Percentiles rank a stretch among this genome's conserved stretches.
Evolutionary conservation across 2,797 vertebrate genomes (phyloP).

Genomic region (Echeneis naucrates): DNA sequence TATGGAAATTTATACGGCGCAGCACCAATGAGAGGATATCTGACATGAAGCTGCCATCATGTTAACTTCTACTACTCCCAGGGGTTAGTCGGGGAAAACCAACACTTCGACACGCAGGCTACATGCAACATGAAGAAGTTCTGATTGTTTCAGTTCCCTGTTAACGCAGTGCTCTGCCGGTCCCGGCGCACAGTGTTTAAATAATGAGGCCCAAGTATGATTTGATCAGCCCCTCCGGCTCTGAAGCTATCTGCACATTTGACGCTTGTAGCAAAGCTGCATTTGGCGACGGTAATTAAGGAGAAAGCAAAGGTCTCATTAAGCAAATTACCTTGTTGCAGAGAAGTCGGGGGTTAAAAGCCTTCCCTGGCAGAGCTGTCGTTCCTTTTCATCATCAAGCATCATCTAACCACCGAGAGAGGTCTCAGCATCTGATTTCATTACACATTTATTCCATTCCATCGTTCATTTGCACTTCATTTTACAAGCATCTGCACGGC

Average conservation of each 20-base stretch:
- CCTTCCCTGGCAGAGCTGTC: conserved; percentile 43
- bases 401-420: conserved; percentile 52
- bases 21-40: not conserved
- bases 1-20: not conserved
- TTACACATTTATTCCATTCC: conserved; percentile 56
- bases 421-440: conserved; percentile 51
- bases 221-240: conserved; percentile 60
- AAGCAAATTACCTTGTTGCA: conserved; percentile 69
- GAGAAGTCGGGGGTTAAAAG: conserved; percentile 63
- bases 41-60: too few relatives aligned
- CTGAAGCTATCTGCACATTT: conserved; percentile 64
- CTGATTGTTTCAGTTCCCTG: conserved; percentile 21
- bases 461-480: conserved; percentile 44
- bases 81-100: not conserved
- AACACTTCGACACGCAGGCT: not conserved
- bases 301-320: conserved; percentile 73
- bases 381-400: conserved; percentile 57
- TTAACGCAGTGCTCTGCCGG: conserved; percentile 16
- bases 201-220: conserved; percentile 57
- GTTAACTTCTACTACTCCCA: not conserved
- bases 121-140: not conserved
- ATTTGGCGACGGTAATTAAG: conserved; percentile 66
- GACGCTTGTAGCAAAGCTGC: conserved; percentile 56
- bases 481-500: conserved; percentile 39
- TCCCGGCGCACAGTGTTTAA: conserved; percentile 43